Base-by-base conservation (phyloP, 2,113 vertebrate species). In the Eudyptes chrysolophus region DNA sequence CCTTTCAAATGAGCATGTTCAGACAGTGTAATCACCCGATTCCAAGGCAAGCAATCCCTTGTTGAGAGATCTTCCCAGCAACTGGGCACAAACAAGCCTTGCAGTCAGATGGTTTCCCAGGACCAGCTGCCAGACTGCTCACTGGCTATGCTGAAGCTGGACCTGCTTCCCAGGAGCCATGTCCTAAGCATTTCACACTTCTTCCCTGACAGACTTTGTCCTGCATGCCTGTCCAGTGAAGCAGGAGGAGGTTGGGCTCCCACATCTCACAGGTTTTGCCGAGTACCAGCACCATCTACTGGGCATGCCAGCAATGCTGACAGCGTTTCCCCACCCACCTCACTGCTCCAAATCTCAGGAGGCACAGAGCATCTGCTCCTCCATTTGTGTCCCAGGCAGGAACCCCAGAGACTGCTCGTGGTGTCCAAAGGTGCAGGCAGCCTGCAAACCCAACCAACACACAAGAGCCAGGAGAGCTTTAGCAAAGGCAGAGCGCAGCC, bases 211-310 rank as follows among this genome's bases (percentile, higher is more conserved):
- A 57, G 29, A 16, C 13, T 46, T 15, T 0, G 4, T 16, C 70
- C 22, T 7, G 11, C 32, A 34, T 3, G 27, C 32, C 2, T 22
- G 46, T 16, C 70, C 90, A 34, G 52, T 14, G 46, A 61, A 46
- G 82, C 24, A 13, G 27, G 13, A 75, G 80, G 42, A 83, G 80
- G 52, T 2, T 11, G 60, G 51, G 34, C 40, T 84, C 84, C 61
- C 49, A 8, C 18, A n/a, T 18, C 54, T 64, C 40, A 13, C 10
- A 15, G 65, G 62, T 55, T 89, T 36, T 92, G 77, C 58, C 0
- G 19, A 70, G 18, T 30, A 84, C 52, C 87, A 96, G 92, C 95
- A 83, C 97, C 96, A 96, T 57, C 96, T 96, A 21, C 94, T 2
- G 46, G 64, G 62, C 25, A 44, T 1, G 2, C 17, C n/a, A 13